Conservation (phyloP, 2,797 vertebrate genomes). For the Nasua narica region DNA sequence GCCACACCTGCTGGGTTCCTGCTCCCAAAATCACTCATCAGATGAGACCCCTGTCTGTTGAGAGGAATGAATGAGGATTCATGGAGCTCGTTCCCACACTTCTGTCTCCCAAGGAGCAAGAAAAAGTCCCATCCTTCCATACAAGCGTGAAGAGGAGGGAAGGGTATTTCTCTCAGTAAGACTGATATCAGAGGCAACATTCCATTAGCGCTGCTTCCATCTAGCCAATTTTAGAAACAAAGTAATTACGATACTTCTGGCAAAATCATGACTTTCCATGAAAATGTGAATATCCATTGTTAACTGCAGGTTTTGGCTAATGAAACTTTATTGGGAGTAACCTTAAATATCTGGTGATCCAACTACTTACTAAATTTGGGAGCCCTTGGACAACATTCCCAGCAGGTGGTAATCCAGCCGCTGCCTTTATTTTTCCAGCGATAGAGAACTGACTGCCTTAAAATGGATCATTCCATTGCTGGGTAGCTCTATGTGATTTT, state of each 20-base stretch:
- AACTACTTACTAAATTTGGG: background rate
- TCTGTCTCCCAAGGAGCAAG: background rate
- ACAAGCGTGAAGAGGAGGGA: background rate
- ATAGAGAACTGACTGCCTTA: background rate
- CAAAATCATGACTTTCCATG: background rate
- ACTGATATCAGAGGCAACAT: background rate
- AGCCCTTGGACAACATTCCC: background rate
- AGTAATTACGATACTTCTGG: background rate
- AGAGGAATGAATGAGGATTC: background rate
- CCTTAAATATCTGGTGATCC: background rate
- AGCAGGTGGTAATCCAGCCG: background rate
- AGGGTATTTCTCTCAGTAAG: background rate
- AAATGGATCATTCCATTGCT: background rate
- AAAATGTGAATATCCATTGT: background rate
- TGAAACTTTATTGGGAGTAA: background rate
- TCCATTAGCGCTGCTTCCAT: background rate
- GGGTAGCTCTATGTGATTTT: background rate
- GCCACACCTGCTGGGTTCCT: background rate
- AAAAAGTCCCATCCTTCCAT: background rate
- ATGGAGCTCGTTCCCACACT: background rate
- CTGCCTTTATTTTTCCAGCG: background rate
- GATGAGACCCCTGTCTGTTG: background rate
- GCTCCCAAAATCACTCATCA: background rate
- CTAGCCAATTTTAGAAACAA: background rate
- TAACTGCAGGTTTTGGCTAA: background rate